Evolutionary conservation across 2,888 invertebrate species (phyloP).

Genomic region (Schizaphis graminum): DNA sequence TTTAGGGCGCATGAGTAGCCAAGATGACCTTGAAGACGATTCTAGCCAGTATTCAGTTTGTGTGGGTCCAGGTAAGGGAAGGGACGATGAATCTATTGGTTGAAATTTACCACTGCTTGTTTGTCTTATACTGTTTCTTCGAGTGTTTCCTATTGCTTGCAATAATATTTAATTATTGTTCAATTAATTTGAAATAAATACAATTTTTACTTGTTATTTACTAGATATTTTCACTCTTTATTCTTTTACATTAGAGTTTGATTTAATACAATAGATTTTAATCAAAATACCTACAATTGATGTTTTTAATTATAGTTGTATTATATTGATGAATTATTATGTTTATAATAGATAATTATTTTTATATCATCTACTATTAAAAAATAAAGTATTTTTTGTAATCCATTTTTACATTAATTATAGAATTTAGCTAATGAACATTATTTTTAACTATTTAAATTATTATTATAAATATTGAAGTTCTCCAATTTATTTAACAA

Average conservation of each 20-base stretch:
- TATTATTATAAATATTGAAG: constrained; percentile 18
- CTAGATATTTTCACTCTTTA: constrained; percentile 26
- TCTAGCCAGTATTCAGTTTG: constrained; percentile 77
- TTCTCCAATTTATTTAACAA: background rate
- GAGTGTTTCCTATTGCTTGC: constrained; percentile 64
- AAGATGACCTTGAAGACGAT: constrained; percentile 88
- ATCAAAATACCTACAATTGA: background rate
- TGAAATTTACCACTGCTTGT: constrained; percentile 59
- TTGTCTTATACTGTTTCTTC: constrained; percentile 59
- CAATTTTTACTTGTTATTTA: constrained; percentile 40
- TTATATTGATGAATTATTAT: constrained; percentile 18
- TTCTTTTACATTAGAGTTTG: constrained; percentile 3
- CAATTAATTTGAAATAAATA: constrained; percentile 40
- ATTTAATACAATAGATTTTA: constrained; percentile 27
- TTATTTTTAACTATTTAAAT: constrained; percentile 29
- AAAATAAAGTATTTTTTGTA: constrained; percentile 19
- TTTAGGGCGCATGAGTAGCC: constrained; percentile 86
- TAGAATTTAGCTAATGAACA: background rate
- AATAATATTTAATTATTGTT: constrained; percentile 58
- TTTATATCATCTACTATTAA: constrained; percentile 1
- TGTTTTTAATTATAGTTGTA: background rate
- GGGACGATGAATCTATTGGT: constrained; percentile 61
- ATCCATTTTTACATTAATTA: background rate
- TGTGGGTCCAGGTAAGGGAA: constrained; percentile 74
- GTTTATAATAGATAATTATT: constrained; percentile 4